Conservation (phyloP, 2,888 invertebrate species). For the Cybosia mesomella region DNA sequence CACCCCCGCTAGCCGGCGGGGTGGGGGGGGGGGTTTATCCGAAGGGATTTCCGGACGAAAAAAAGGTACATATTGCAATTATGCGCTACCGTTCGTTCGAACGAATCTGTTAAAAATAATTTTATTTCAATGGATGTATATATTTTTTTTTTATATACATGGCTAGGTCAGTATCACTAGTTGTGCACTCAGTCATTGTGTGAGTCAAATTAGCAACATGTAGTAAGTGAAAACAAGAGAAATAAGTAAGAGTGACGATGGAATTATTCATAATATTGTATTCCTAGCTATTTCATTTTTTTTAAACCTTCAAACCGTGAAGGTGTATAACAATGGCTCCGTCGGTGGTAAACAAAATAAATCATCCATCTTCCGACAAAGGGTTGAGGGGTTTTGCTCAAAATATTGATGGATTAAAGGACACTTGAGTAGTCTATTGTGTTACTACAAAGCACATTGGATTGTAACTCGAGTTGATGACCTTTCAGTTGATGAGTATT, state of each 20-base stretch:
- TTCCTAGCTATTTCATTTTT: not conserved
- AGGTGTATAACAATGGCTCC: constrained; percentile 12
- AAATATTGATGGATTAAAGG: constrained; percentile 38
- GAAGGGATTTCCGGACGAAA: too few relatives aligned
- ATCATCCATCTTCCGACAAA: constrained; percentile 37
- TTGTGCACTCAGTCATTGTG: not conserved
- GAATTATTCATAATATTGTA: not conserved
- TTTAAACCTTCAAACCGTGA: not conserved
- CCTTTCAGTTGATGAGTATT: constrained; percentile 3
- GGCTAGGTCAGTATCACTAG: not conserved
- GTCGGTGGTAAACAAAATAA: constrained; percentile 32
- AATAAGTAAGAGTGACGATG: not conserved
- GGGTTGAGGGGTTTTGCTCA: constrained; percentile 19
- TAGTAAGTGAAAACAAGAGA: not conserved
- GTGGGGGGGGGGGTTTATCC: too few relatives aligned
- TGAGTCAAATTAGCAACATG: not conserved
- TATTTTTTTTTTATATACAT: too few relatives aligned
- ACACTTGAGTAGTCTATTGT: constrained; percentile 27
- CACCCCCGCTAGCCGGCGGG: too few relatives aligned
- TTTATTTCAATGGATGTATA: too few relatives aligned
- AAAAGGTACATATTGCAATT: too few relatives aligned
- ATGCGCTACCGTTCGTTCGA: too few relatives aligned
- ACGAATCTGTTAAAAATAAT: too few relatives aligned
- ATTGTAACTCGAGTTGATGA: constrained; percentile 2
- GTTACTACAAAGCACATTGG: constrained; percentile 16